These are phyloP conservation scores for Gobio gobio DNA, from an alignment of 2,113 vertebrate species.

Conservation along the genomic window DNA sequence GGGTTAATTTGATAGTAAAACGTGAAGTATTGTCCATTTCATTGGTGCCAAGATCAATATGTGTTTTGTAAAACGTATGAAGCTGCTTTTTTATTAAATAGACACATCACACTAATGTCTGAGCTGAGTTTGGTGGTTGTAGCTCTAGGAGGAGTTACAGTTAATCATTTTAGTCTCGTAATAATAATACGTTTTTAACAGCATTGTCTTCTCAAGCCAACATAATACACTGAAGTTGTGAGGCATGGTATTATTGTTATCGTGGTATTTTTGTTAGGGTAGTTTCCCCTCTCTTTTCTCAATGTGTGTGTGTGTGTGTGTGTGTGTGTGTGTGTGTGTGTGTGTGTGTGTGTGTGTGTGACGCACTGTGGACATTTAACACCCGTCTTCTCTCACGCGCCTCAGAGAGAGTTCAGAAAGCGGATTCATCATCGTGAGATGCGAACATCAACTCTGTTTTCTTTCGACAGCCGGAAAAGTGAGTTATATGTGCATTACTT, in stretches of 20 bases:
- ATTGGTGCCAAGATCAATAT: not conserved
- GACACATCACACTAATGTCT: not conserved
- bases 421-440: not conserved
- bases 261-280: not conserved
- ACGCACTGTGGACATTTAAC: not conserved
- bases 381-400: not conserved
- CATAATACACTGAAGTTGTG: too few relatives aligned
- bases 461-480: conserved; percentile 3
- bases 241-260: too few relatives aligned
- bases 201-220: too few relatives aligned
- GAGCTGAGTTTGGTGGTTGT: too few relatives aligned
- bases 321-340: not conserved
- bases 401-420: not conserved
- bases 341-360: conserved; percentile 6
- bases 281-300: not conserved
- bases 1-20: too few relatives aligned
- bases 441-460: not conserved
- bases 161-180: too few relatives aligned
- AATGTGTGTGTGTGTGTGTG: conserved; percentile 2
- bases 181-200: too few relatives aligned
- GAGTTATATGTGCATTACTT: not conserved
- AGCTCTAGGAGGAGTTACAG: too few relatives aligned
- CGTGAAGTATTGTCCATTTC: too few relatives aligned
- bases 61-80: not conserved
- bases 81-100: not conserved